A percentile compares a stretch with the other conserved stretches of the same genome.
Evolutionary conservation across 2,888 invertebrate genomes (phyloP).

Genomic region (Cerceris ruficornis): DNA sequence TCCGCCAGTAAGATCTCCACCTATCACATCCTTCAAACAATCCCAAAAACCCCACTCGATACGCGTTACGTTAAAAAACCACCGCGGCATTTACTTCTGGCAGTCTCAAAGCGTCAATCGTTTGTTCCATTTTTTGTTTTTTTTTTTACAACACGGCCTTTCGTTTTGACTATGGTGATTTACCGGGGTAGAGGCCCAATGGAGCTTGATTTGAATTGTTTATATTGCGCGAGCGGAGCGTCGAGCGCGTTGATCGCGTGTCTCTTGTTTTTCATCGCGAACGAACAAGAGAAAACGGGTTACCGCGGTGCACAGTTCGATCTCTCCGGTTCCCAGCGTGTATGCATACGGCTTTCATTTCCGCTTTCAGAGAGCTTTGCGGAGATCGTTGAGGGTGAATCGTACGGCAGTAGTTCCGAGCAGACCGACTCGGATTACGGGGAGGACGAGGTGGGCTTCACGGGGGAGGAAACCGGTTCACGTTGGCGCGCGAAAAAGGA

Average conservation of each 20-base stretch:
- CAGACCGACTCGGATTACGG: slow-evolving; percentile 31
- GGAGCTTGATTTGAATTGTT: slow-evolving; percentile 27
- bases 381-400: slow-evolving; percentile 14
- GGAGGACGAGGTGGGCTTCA: slow-evolving; percentile 14
- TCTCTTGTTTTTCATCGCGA: slow-evolving; percentile 9
- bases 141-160: not conserved
- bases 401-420: slow-evolving; percentile 14
- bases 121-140: not conserved
- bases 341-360: slow-evolving; percentile 49
- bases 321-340: slow-evolving; percentile 2
- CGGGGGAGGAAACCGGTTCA: slow-evolving; percentile 25
- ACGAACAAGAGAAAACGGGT: slow-evolving; percentile 12
- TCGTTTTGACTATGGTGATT: slow-evolving; percentile 2
- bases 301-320: not conserved
- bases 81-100: too few species aligned
- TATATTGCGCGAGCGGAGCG: slow-evolving; percentile 8
- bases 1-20: too few species aligned
- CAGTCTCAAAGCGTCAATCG: not conserved
- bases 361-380: slow-evolving; percentile 43
- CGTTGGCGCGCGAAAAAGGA: not conserved
- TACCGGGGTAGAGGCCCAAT: slow-evolving; percentile 10
- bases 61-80: too few species aligned
- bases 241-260: not conserved
- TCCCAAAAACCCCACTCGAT: too few species aligned
- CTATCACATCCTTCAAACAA: too few species aligned